These are phyloP conservation scores for Gymnocephalus cernua DNA, from an alignment of 2,113 vertebrate species.

Conservation along the genomic window DNA sequence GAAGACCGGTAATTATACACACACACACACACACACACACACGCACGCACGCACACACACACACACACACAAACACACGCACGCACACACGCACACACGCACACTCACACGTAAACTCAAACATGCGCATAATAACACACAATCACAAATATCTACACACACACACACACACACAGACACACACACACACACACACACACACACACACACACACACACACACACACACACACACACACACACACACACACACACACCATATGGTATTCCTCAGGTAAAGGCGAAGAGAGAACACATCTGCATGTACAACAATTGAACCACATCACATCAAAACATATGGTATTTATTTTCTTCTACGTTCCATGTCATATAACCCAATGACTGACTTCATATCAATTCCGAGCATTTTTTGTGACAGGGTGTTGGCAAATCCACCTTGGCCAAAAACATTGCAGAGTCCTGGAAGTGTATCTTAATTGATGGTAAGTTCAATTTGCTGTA, in stretches of 20 bases:
- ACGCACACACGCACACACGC: not conserved
- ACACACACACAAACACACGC: not conserved
- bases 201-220: not conserved
- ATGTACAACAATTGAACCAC: not conserved
- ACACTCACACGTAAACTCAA: not conserved
- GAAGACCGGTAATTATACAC: conserved; percentile 89
- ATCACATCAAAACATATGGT: not conserved
- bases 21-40: not conserved
- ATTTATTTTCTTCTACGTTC: not conserved
- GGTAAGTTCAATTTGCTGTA: conserved; percentile 78
- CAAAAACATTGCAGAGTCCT: conserved; percentile 86
- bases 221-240: not conserved
- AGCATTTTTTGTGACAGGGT: conserved; percentile 82
- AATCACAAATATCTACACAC: not conserved
- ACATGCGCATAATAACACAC: not conserved
- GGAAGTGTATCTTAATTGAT: conserved; percentile 91
- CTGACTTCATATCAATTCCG: not conserved
- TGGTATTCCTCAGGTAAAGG: not conserved
- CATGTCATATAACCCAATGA: not conserved
- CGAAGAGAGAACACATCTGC: not conserved
- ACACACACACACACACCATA: not conserved
- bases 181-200: not conserved
- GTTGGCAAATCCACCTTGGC: conserved; percentile 93
- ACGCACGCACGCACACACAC: not conserved
- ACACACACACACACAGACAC: not conserved